Base-by-base conservation (phyloP, 1,140 invertebrate species). In the Grapholita molesta region DNA sequence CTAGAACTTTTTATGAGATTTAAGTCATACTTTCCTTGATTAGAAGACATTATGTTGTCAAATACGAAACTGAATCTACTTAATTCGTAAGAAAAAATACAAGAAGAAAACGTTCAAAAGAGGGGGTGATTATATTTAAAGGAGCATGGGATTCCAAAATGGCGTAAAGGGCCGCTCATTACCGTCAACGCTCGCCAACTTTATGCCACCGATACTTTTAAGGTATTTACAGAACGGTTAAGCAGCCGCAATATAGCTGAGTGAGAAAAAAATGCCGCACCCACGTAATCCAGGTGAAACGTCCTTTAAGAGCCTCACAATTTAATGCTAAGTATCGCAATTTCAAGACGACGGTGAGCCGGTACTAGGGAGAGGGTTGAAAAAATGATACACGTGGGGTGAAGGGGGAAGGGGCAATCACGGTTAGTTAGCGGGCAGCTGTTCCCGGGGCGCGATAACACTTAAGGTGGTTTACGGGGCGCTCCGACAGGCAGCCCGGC, bases 241-340 rank as follows among this genome's bases (percentile, higher is more conserved):
- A 88, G 80, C 81, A 76, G 67, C 52, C 71, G 75, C 77, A 85
- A 83, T 86, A 79, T 83, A 80, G 78, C 69, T 72, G 76, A 71
- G 74, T 72, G 77, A 76, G 82, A 78, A 82, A 87, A 85, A 88
- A 80, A 78, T 68, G 68, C 70, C 72, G 70, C 69, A 67, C 77
- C 70, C 70, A 76, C 73, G 75, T 89, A 89, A 90, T 87, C 85
- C 79, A 72, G 73, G 69, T 61, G 72, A 78, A 87, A 83, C 82
- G 77, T 79, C 81, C 77, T 84, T 88, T 83, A 86, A 89, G 79
- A 81, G 79, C 78, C 77, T 81, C 74, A 84, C 86, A 88, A 88
- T 89, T 90, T 90, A 88, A 88, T 88, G 80, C 80, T 89, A 88
- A 89, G 87, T 86, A 83, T 85, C 78, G 87, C 84, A 88, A 86